Base-by-base conservation (phyloP, 2,888 invertebrate species). In the Crematogaster levior region DNA sequence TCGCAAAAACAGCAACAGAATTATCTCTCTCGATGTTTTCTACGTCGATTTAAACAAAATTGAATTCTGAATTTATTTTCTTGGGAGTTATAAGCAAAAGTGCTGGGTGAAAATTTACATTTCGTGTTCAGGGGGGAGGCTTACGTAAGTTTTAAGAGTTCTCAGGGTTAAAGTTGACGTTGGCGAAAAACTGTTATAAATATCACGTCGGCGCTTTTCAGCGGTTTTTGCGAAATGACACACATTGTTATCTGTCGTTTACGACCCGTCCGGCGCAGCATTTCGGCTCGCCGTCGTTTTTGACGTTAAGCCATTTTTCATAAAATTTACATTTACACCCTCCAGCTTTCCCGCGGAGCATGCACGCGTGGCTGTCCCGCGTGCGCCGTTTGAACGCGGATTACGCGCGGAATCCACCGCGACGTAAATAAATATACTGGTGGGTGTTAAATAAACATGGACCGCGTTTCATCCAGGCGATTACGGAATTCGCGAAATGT, bases 251-350 rank as follows among this genome's bases (percentile, higher is more conserved):
- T 70, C 40, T 18, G 40, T 24, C 34, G 48, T 48, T 68, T 61
- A n/a, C 12, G 40, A 15, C 5, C 53, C 15, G 37, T 68, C 46
- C n/a, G 27, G 21, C 51, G 37, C 37, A 48, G 24, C 21, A 10
- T 48, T 37, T 34, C 74, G 24, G 37, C n/a, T 37, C 46, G 30
- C 18, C 18, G 58, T 30, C 72, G 53, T n/a, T 72, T 79, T 72
- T 30, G 37, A 66, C 48, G 37, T 77, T 10, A 30, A 27, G 53
- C 37, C 48, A 68, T 68, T 72, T 77, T 56, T 79, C 77, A 70
- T 72, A 43, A 73, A 79, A 79, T 79, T 79, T 79, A 73, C 74
- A 73, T 79, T 79, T 73, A 72, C 73, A 56, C 24, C 7, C n/a
- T 40, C 27, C 30, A 24, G 40, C 21, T 65, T 53, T 40, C 24